Conservation (phyloP, 2,113 vertebrate genomes). For the Amblyopsis rosae region DNA sequence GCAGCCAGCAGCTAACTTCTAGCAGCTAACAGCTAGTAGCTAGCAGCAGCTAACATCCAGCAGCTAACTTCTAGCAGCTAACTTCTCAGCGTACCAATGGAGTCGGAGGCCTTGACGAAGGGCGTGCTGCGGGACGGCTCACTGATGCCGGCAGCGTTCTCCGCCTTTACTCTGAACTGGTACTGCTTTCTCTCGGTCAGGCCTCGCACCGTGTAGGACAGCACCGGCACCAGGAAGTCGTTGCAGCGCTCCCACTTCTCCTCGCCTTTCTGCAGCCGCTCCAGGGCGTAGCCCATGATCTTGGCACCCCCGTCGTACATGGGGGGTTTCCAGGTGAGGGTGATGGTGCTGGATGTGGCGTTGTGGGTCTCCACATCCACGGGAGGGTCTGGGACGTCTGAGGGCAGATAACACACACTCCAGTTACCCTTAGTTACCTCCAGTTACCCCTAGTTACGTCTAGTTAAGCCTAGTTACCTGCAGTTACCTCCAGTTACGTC, state of each 20-base stretch:
- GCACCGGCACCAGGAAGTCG: slow-evolving; percentile 89
- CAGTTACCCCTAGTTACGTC: too few relatives aligned
- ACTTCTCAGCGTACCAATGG: slow-evolving; percentile 77
- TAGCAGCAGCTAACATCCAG: too few relatives aligned
- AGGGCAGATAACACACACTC: background rate
- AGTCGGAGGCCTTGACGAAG: slow-evolving; percentile 85
- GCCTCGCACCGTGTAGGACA: slow-evolving; percentile 90
- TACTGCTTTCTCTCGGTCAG: slow-evolving; percentile 89
- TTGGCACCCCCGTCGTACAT: slow-evolving; percentile 93
- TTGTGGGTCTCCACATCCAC: slow-evolving; percentile 90
- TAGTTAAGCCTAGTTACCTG: too few relatives aligned
- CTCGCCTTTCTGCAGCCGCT: slow-evolving; percentile 88
- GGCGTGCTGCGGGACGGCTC: slow-evolving; percentile 89
- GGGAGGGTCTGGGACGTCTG: slow-evolving; percentile 93
- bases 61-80: background rate
- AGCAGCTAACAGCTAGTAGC: background rate
- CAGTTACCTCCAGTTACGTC: too few relatives aligned
- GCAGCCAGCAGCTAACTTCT: background rate
- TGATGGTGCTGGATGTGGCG: slow-evolving; percentile 88
- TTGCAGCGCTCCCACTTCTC: slow-evolving; percentile 93
- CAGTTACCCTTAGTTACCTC: background rate
- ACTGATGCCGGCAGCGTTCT: slow-evolving; percentile 92
- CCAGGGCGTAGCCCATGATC: slow-evolving; percentile 96
- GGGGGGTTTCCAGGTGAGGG: slow-evolving; percentile 96
- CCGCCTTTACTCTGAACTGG: slow-evolving; percentile 89